phyloP scores from a whole-genome alignment of 2,113 vertebrate species.

The Prinia subflava region DNA sequence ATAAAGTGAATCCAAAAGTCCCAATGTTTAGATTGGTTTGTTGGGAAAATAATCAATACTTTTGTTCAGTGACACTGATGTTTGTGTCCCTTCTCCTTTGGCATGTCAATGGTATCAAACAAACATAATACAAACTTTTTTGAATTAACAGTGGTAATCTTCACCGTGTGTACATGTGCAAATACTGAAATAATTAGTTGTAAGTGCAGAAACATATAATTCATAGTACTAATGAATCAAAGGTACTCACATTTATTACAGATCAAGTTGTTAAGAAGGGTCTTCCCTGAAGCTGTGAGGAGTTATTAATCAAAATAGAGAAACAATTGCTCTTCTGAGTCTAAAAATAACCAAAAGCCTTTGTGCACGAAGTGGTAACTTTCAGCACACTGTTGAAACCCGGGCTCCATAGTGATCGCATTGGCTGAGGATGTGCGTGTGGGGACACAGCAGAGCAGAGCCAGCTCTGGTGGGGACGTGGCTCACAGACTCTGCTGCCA shows the following conservation, averaged over 20 bases:
- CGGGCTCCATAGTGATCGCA: neutral
- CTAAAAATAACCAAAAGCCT: neutral
- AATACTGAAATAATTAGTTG: neutral
- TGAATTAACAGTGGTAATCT: neutral
- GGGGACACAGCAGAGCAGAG: conserved; percentile 1
- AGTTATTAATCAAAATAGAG: neutral
- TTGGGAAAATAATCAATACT: neutral
- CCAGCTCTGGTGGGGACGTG: neutral
- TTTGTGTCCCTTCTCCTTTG: neutral
- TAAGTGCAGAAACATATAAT: neutral
- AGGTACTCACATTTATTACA: conserved; percentile 17
- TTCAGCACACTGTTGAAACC: rapidly evolving
- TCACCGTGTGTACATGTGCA: neutral
- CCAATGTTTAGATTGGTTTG: neutral
- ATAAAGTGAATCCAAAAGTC: neutral
- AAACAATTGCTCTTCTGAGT: neutral
- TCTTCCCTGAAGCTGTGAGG: neutral
- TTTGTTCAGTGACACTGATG: neutral
- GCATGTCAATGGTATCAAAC: neutral
- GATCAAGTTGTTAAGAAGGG: neutral
- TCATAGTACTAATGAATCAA: neutral
- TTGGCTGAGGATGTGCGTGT: neutral
- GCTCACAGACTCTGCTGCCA: neutral
- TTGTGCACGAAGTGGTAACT: neutral
- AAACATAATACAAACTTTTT: neutral